These are phyloP conservation scores for Chelonus formosanus DNA, from an alignment of 2,888 invertebrate species.

Conservation along the genomic window DNA sequence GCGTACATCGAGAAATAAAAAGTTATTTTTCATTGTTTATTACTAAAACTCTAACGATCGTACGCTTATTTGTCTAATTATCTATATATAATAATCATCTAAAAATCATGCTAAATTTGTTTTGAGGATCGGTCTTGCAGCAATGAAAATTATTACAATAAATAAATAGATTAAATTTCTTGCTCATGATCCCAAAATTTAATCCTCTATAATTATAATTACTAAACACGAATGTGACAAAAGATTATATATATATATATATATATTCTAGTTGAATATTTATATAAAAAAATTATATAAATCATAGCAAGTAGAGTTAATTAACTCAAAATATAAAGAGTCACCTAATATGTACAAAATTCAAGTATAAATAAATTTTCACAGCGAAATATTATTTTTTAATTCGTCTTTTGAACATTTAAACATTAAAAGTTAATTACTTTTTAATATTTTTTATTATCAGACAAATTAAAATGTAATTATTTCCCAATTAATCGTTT, in stretches of 20 bases:
- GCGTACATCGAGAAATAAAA: no score
- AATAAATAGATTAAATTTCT: constrained; percentile 33
- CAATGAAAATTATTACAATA: constrained; percentile 31
- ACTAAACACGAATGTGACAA: constrained; percentile 31
- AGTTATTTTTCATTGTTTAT: no score
- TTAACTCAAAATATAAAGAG: no score
- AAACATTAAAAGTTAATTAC: constrained; percentile 21
- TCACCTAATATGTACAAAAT: no score
- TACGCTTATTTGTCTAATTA: constrained; percentile 40
- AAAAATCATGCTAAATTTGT: constrained; percentile 50
- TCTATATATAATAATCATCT: constrained; percentile 39
- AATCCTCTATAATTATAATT: constrained; percentile 27
- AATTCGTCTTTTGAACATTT: not conserved
- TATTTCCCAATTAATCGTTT: no score
- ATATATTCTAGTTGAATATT: constrained; percentile 34
- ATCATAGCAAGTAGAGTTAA: not conserved
- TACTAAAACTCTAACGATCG: no score
- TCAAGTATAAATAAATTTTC: no score
- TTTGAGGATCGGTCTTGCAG: constrained; percentile 35
- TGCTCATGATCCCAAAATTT: not conserved
- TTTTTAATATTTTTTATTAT: no score
- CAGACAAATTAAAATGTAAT: no score
- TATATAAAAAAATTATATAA: constrained; percentile 34
- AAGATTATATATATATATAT: constrained; percentile 32
- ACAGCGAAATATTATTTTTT: no score